Evolutionary conservation across 2,888 invertebrate species (phyloP), one percentile per base, ranked within the genome.

Genomic region (Coenonympha glycerion): DNA sequence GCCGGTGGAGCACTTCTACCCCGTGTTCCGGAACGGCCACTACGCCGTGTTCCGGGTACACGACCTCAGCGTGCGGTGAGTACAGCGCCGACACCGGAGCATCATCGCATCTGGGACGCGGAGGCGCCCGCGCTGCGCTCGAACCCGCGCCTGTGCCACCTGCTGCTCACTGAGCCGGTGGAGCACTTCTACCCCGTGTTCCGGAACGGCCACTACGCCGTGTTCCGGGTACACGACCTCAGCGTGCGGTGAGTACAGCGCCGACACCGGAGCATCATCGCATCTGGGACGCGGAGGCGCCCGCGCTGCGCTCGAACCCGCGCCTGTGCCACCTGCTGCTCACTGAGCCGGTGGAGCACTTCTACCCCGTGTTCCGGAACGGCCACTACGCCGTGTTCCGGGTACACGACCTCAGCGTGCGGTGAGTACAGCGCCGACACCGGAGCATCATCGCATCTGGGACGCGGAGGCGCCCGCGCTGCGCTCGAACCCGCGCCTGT

Each of bases 121-220:
- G 83, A 80, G 41, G 52, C 1, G 62, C 83, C 53, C 28, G 40
- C 47, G 3, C 55, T 31, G 30, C 41, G 21, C 11, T 8, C 52
- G 30, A 18, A 56, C 13, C 72, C 69, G 0, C 53, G 57, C 0
- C 69, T 79, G 1, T 87, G 87, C 57, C 69, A 66, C 40, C 55
- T 60, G 0, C 65, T 87, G 2, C 73, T 82, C 0, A 59, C 64
- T 0, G 61, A 61, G 9, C 54, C 62, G 0, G 68, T 70, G 1
- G 76, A 77, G 0, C 82, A 85, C 30, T 79, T 84, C 63, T 84
- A 82, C 57, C 71, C 66, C 0, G 71, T 83, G n/a, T 87, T 77
- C 64, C 55, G 67, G 3, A 79, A 83, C 55, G 28, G 53, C 0
- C 66, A 73, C 1, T 86, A 82, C 56, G 65, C 74, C 0, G 84